phyloP scores from a whole-genome alignment of 2,113 vertebrate species.

The Elgaria multicarinata region DNA sequence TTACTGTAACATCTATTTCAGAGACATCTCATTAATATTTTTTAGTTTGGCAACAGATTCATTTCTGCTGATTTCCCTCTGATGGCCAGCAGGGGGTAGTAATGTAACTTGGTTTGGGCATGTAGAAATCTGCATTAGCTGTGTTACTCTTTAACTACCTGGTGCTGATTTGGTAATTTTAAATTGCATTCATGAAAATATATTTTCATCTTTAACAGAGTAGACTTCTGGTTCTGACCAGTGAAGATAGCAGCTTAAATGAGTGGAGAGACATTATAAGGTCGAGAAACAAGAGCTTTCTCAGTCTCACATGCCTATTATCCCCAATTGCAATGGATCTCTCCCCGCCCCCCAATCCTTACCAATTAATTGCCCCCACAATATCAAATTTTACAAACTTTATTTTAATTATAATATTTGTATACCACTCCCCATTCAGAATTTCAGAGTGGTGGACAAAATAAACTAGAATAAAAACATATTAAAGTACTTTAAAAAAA shows the following conservation, averaged over 20 bases:
- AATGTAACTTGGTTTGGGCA: background rate
- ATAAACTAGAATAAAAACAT: no score
- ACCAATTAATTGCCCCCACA: background rate
- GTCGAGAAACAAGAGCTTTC: background rate
- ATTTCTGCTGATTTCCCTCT: background rate
- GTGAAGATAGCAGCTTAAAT: background rate
- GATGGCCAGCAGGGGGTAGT: conserved; percentile 50
- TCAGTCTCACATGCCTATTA: background rate
- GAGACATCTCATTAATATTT: background rate
- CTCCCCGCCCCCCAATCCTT: background rate
- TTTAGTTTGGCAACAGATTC: background rate
- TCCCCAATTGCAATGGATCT: background rate
- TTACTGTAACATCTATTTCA: background rate
- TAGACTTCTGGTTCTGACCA: background rate
- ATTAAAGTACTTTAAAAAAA: no score
- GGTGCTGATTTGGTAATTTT: background rate
- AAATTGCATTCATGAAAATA: background rate
- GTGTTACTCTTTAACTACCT: background rate
- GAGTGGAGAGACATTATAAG: background rate
- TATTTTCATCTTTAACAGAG: background rate
- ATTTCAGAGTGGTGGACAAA: no score
- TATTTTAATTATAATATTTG: no score
- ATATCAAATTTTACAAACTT: background rate
- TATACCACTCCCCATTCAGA: no score
- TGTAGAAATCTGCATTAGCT: background rate